These are phyloP conservation scores for Mimumesa dahlbomi DNA, from an alignment of 2,888 invertebrate species.

Conservation along the genomic window DNA sequence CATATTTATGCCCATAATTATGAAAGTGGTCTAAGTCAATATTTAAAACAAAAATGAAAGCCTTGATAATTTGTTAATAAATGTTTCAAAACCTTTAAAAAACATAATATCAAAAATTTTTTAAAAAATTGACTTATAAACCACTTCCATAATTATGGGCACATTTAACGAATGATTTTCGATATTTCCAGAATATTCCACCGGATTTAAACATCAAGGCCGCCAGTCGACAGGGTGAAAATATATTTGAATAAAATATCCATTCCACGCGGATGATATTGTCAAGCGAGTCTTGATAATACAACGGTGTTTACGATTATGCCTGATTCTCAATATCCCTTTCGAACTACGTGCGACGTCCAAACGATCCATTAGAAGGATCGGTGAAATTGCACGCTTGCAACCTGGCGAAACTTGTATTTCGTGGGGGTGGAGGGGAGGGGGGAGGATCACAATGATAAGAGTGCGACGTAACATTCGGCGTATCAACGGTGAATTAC, in stretches of 20 bases:
- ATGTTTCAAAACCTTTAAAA: too few species aligned
- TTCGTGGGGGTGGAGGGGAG: slow-evolving; percentile 9
- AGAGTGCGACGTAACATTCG: neutral
- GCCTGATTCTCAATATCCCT: slow-evolving; percentile 2
- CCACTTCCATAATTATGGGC: too few species aligned
- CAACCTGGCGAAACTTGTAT: slow-evolving; percentile 9
- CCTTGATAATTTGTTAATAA: too few species aligned
- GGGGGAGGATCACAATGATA: too few species aligned
- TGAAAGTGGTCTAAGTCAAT: too few species aligned
- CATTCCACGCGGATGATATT: slow-evolving; percentile 24
- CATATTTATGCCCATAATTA: too few species aligned
- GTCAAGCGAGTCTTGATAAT: slow-evolving; percentile 29
- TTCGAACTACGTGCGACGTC: neutral
- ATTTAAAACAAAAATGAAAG: too few species aligned
- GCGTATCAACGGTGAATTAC: slow-evolving; percentile 9
- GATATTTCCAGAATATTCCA: too few species aligned
- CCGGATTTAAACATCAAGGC: too few species aligned
- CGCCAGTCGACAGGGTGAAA: slow-evolving; percentile 20
- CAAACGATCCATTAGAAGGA: neutral
- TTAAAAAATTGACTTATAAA: too few species aligned
- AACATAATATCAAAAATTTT: too few species aligned
- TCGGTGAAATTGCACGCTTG: neutral
- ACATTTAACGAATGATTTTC: too few species aligned
- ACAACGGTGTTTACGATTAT: slow-evolving; percentile 29
- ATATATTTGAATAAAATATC: slow-evolving; percentile 17